Conservation (phyloP, 2,113 vertebrate species). For the Zosterops japonicus region DNA sequence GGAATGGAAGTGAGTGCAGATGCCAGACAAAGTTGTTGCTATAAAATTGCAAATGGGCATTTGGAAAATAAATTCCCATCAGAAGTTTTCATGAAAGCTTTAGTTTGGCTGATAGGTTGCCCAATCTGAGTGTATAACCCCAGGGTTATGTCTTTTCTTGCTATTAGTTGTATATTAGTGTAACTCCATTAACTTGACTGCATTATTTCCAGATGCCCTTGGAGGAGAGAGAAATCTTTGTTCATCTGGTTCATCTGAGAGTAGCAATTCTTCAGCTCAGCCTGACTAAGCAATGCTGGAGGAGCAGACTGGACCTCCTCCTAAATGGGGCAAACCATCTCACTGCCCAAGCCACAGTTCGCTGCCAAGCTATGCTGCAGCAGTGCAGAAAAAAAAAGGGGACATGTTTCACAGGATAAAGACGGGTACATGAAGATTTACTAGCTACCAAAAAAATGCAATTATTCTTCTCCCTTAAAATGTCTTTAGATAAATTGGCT, state of each 20-base stretch:
- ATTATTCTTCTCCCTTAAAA: neutral
- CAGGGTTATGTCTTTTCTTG: neutral
- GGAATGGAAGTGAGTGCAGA: neutral
- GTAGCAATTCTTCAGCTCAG: neutral
- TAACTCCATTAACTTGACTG: neutral
- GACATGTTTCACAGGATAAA: neutral
- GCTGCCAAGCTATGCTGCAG: neutral
- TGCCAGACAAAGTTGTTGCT: neutral
- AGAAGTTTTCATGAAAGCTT: constrained; percentile 9
- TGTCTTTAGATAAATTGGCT: neutral
- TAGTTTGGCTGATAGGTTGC: neutral
- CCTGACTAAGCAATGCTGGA: neutral
- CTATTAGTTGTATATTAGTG: neutral
- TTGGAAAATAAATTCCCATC: constrained; percentile 14
- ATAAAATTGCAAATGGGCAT: neutral
- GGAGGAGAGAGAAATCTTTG: neutral
- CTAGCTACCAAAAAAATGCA: neutral
- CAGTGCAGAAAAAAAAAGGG: neutral
- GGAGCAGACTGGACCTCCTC: neutral
- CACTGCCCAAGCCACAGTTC: neutral
- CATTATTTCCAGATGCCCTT: neutral
- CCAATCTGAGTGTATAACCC: neutral
- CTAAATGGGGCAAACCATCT: neutral
- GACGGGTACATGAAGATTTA: neutral
- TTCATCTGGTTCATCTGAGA: neutral